A percentile compares a stretch with the other conserved stretches of the same genome.
phyloP scores from a whole-genome alignment of 53 echinoderm and acorn worm species.

The Apostichopus leukothele region DNA sequence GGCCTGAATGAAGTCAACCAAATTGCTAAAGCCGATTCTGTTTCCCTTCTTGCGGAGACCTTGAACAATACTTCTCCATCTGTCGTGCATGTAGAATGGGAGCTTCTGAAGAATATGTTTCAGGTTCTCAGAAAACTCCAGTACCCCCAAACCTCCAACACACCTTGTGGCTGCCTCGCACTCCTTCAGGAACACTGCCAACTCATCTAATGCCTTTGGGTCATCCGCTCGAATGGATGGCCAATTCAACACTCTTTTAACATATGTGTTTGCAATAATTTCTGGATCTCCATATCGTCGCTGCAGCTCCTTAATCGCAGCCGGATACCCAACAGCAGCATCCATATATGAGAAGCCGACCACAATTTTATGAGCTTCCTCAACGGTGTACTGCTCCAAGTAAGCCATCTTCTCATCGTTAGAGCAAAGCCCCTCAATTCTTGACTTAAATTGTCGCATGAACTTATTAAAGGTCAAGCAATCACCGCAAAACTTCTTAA shows the following conservation, averaged over 20 bases:
- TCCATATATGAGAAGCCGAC: constrained; percentile 49
- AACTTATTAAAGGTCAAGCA: constrained; percentile 51
- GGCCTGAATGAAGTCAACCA: constrained; percentile 57
- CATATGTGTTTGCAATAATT: constrained; percentile 52
- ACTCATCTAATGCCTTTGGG: constrained; percentile 61
- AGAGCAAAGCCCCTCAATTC: constrained; percentile 29
- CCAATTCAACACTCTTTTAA: constrained; percentile 55
- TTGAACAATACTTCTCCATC: constrained; percentile 60
- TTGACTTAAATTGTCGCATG: constrained; percentile 58
- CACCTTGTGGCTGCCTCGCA: constrained; percentile 54
- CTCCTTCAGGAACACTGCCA: constrained; percentile 57
- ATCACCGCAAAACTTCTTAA: constrained; percentile 61
- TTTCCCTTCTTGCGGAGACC: constrained; percentile 38
- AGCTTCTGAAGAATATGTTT: constrained; percentile 60
- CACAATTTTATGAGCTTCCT: constrained; percentile 56
- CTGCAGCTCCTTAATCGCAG: constrained; percentile 51
- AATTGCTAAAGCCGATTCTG: constrained; percentile 43
- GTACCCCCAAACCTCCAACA: constrained; percentile 52
- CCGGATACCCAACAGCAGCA: constrained; percentile 59
- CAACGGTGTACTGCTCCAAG: constrained; percentile 46
- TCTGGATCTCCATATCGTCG: constrained; percentile 58
- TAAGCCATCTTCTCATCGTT: constrained; percentile 56
- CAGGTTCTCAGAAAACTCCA: constrained; percentile 57
- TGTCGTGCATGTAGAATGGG: constrained; percentile 55
- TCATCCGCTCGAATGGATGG: constrained; percentile 53